These are phyloP conservation scores for Calidris pugnax DNA, from an alignment of 2,113 vertebrate genomes.

Conservation along the genomic window DNA sequence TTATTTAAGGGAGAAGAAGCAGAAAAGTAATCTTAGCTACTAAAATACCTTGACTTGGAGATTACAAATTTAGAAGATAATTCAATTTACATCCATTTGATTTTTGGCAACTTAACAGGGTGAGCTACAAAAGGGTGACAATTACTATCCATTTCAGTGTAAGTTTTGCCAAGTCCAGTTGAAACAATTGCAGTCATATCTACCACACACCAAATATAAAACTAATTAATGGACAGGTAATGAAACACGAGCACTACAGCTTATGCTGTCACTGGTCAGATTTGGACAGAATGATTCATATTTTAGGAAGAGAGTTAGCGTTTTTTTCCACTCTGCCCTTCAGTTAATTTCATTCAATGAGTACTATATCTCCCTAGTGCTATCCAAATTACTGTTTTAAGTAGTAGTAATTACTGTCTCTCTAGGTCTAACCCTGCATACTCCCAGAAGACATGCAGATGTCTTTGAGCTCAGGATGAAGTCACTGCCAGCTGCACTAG, in stretches of 20 bases:
- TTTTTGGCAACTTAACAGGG: background rate
- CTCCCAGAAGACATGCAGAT: slow-evolving; percentile 8
- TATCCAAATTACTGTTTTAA: slow-evolving; percentile 17
- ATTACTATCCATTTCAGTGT: background rate
- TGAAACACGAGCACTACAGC: background rate
- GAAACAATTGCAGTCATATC: background rate
- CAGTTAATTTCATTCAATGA: background rate
- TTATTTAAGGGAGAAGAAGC: background rate
- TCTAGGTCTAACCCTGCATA: background rate
- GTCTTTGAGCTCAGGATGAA: background rate
- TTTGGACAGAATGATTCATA: background rate
- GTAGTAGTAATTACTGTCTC: background rate
- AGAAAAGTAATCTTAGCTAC: background rate
- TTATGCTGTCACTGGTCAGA: background rate
- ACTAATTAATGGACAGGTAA: background rate
- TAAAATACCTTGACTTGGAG: background rate
- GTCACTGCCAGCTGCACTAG: background rate
- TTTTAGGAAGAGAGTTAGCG: background rate
- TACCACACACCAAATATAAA: background rate
- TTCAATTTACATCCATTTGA: background rate
- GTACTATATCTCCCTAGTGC: background rate
- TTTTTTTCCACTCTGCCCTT: background rate
- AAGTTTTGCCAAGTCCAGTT: background rate
- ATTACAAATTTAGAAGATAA: background rate
- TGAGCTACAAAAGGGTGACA: background rate